Conservation (phyloP, 1,140 invertebrate species). For the Philopotamus ludificatus region DNA sequence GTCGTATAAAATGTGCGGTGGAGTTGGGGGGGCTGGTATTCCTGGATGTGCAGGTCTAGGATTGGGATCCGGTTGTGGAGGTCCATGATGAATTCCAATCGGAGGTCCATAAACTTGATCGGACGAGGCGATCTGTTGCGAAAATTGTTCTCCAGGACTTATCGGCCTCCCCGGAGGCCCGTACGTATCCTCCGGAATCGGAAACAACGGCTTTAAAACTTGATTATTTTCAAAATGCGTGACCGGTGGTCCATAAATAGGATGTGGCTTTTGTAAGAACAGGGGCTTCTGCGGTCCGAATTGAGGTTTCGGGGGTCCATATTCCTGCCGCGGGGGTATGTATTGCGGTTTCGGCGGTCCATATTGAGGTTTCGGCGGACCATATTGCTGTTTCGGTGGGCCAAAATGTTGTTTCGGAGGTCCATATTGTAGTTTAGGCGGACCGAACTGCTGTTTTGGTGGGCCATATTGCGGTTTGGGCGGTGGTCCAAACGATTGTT, state of each 20-base stretch:
- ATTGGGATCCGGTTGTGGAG: slow-evolving; percentile 56
- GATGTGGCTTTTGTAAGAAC: slow-evolving; percentile 46
- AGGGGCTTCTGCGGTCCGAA: slow-evolving; percentile 43
- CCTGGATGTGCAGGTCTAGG: slow-evolving; percentile 60
- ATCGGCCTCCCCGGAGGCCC: slow-evolving; percentile 51
- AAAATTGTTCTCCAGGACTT: slow-evolving; percentile 43
- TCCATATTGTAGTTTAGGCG: slow-evolving; percentile 42
- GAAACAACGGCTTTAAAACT: slow-evolving; percentile 54
- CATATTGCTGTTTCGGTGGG: slow-evolving; percentile 41
- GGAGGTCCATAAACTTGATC: slow-evolving; percentile 50
- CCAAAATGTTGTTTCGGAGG: slow-evolving; percentile 46
- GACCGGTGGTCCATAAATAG: slow-evolving; percentile 54
- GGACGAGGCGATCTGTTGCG: slow-evolving; percentile 30
- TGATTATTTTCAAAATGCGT: slow-evolving; percentile 51
- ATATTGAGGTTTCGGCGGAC: slow-evolving; percentile 50
- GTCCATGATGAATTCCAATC: slow-evolving; percentile 54
- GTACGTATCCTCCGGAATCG: slow-evolving; percentile 51
- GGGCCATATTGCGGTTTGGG: slow-evolving; percentile 44
- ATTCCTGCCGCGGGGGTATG: slow-evolving; percentile 47
- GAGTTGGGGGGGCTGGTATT: slow-evolving; percentile 69
- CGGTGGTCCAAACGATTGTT: slow-evolving; percentile 37
- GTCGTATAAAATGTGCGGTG: slow-evolving; percentile 74
- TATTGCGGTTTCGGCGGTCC: slow-evolving; percentile 53
- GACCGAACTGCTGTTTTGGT: slow-evolving; percentile 29
- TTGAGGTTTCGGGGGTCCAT: slow-evolving; percentile 47